Base-by-base conservation (phyloP, 2,797 vertebrate species). In the Xiphorhynchus erythropygius region DNA sequence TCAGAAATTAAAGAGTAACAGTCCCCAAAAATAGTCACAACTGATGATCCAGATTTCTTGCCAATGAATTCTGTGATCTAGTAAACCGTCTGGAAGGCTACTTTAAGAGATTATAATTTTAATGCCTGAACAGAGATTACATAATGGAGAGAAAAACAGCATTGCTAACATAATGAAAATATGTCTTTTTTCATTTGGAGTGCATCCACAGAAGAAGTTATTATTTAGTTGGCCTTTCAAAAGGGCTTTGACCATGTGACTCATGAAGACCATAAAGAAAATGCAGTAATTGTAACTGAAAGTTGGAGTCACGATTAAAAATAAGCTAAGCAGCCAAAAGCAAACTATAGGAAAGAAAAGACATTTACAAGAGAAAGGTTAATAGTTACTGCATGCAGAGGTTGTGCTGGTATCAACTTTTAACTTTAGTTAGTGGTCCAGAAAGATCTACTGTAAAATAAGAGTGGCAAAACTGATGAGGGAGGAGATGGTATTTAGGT, bases 191-290 rank as follows among this genome's bases (percentile, higher is more conserved):
- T 2, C 81, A 90, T 49, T 95, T 70, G 25, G 76, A 88, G 39
- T 22, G 56, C 11, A 57, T 62, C 42, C 3, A 2, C 63, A 68
- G 59, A 83, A 93, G 32, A 81, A 49, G 85, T 59, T 32, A 68
- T 62, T 85, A 93, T 78, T 94, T 94, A 93, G 67, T 37, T 78
- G 65, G 89, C 63, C 69, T 88, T 94, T 91, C 59, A 55, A 56
- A 93, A 74, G 35, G 63, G 30, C 71, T 89, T 83, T 83, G 63
- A 89, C 56, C 90, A 90, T 4, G 28, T 62, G 67, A 86, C 74
- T 88, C 73, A 64, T 21, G 49, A 86, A 79, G 64, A 71, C 60
- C n/a, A 56, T 49, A 77, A 82, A 65, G 53, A 84, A 94, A 96
- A 86, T n/a, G 63, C 32, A 74, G 41, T 11, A 89, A 81, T 83